These are phyloP conservation scores for Nysson spinosus DNA, from an alignment of 2,888 invertebrate genomes.

Conservation along the genomic window DNA sequence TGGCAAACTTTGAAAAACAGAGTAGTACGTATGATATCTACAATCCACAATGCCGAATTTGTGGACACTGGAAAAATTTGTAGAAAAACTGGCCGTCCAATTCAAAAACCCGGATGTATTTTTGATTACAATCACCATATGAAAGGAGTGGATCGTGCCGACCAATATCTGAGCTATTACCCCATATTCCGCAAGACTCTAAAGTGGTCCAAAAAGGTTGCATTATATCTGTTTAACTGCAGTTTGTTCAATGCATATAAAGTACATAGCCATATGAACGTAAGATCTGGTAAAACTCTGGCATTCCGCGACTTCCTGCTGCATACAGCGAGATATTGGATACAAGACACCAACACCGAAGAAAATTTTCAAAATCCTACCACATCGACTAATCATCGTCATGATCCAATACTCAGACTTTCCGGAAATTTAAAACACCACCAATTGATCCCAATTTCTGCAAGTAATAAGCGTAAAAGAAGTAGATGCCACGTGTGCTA, in stretches of 20 bases:
- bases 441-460: slow-evolving; percentile 9
- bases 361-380: slow-evolving; percentile 9
- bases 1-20: slow-evolving; percentile 13
- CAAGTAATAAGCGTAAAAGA: slow-evolving; percentile 14
- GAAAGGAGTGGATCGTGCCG: slow-evolving; percentile 6
- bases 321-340: neutral
- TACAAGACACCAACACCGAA: slow-evolving; percentile 4
- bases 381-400: slow-evolving; percentile 11
- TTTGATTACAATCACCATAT: slow-evolving; percentile 25
- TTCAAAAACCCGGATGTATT: slow-evolving; percentile 20
- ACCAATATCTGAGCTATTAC: too few relatives aligned
- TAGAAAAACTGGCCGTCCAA: slow-evolving; percentile 2
- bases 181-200: slow-evolving; percentile 8
- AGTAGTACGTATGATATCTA: slow-evolving; percentile 13
- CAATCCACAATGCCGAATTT: slow-evolving; percentile 12
- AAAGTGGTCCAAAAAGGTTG: slow-evolving; percentile 20
- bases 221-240: slow-evolving; percentile 16
- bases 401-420: slow-evolving; percentile 8
- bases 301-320: slow-evolving; percentile 5
- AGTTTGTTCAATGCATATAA: slow-evolving; percentile 21
- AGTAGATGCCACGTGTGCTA: neutral
- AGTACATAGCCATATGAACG: slow-evolving; percentile 11
- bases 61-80: slow-evolving; percentile 5
- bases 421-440: slow-evolving; percentile 19
- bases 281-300: slow-evolving; percentile 1